Percentiles rank a stretch among this genome's conserved stretches.
Conservation (phyloP, 2,113 vertebrate species). For the Astur gentilis region DNA sequence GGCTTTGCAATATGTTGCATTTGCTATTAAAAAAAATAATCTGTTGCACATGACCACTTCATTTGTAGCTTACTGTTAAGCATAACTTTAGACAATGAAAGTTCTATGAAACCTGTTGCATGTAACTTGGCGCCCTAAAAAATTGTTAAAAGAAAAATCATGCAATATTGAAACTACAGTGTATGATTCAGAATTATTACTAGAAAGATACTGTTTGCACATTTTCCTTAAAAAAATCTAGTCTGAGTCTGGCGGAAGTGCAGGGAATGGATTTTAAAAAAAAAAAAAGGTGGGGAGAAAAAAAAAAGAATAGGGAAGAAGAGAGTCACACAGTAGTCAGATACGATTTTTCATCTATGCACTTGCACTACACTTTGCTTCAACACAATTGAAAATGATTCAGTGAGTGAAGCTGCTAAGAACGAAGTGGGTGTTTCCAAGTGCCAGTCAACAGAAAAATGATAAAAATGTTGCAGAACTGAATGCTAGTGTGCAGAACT, state of each 20-base stretch:
- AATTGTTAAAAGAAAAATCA: background rate
- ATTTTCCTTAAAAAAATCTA: background rate
- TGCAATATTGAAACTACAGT: background rate
- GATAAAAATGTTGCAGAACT: background rate
- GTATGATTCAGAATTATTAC: background rate
- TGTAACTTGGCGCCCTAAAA: background rate
- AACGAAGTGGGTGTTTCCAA: constrained; percentile 28
- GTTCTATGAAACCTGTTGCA: background rate
- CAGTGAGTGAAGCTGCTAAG: background rate
- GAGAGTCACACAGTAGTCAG: background rate
- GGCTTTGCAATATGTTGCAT: background rate
- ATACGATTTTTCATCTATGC: background rate
- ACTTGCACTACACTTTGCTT: background rate
- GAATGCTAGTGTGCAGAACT: background rate
- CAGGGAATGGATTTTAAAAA: background rate
- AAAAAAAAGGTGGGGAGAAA: accelerated
- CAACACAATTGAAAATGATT: background rate
- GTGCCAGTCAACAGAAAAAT: constrained; percentile 35
- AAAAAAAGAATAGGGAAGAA: background rate
- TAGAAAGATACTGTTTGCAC: background rate
- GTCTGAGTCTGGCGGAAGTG: background rate
- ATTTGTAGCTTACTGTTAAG: background rate
- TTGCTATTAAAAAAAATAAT: background rate
- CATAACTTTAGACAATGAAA: background rate
- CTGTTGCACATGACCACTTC: background rate